Percentiles rank a stretch among this genome's conserved stretches.
phyloP scores from a whole-genome alignment of 2,113 vertebrate species.

The Henicopernis longicauda region DNA sequence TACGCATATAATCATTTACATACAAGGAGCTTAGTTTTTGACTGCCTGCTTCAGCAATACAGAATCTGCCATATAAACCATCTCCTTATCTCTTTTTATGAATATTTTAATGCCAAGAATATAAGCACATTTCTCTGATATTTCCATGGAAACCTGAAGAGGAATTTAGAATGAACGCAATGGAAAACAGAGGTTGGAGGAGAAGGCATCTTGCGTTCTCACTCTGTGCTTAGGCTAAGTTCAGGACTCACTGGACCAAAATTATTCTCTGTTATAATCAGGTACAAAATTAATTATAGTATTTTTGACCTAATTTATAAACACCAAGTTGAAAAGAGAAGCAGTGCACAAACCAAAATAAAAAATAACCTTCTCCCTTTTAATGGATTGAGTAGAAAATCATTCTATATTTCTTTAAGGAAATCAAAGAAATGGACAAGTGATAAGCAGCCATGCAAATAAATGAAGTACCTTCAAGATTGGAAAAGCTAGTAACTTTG shows the following conservation, averaged over 20 bases:
- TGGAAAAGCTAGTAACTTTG: neutral
- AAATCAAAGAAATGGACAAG: neutral
- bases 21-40: neutral
- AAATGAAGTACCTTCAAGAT: neutral
- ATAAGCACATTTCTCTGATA: conserved; percentile 30
- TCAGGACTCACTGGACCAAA: neutral
- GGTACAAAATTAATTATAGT: neutral
- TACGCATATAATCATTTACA: neutral
- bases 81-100: conserved; percentile 33
- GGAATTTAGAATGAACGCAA: conserved; percentile 26
- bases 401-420: neutral
- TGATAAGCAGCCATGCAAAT: neutral
- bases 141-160: conserved; percentile 69
- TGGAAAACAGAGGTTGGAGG: conserved; percentile 26
- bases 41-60: conserved; percentile 25
- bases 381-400: neutral
- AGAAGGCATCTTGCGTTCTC: neutral
- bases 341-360: neutral
- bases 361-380: neutral
- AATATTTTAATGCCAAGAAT: conserved; percentile 66
- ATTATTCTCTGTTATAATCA: neutral
- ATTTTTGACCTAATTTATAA: neutral
- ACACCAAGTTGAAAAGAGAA: neutral
- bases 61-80: conserved; percentile 51
- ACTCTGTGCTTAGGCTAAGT: neutral